A percentile compares a stretch with the other conserved stretches of the same genome.
Conservation (phyloP, 2,113 vertebrate genomes). For the Peromyscus polionotus region DNA sequence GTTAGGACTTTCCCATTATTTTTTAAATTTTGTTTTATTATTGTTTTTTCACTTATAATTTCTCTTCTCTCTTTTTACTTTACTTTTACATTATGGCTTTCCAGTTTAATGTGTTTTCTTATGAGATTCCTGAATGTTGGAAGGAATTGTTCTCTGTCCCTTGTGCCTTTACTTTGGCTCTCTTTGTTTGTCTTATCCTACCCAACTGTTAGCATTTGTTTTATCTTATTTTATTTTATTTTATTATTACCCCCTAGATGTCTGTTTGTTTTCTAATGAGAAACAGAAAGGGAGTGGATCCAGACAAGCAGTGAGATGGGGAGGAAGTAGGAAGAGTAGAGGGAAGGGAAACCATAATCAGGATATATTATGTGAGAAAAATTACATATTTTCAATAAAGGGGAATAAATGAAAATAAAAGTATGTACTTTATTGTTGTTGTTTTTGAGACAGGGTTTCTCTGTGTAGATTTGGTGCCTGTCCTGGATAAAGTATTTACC, state of each 20-base stretch:
- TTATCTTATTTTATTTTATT: neutral
- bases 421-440: no score
- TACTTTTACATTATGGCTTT: neutral
- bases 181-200: neutral
- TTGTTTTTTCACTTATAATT: neutral
- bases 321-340: neutral
- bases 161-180: neutral
- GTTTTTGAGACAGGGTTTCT: no score
- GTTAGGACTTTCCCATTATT: neutral
- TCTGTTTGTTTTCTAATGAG: neutral
- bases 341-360: neutral
- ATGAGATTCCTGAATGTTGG: neutral
- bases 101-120: neutral
- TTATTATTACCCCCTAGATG: neutral
- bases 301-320: neutral
- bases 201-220: neutral
- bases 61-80: neutral
- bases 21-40: neutral
- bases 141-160: neutral
- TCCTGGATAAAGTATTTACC: neutral
- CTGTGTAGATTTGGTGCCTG: no score
- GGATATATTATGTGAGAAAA: neutral
- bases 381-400: neutral
- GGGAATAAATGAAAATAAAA: neutral
- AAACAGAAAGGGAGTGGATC: neutral